Conservation (phyloP, 2,113 vertebrate species). For the Gobio gobio region DNA sequence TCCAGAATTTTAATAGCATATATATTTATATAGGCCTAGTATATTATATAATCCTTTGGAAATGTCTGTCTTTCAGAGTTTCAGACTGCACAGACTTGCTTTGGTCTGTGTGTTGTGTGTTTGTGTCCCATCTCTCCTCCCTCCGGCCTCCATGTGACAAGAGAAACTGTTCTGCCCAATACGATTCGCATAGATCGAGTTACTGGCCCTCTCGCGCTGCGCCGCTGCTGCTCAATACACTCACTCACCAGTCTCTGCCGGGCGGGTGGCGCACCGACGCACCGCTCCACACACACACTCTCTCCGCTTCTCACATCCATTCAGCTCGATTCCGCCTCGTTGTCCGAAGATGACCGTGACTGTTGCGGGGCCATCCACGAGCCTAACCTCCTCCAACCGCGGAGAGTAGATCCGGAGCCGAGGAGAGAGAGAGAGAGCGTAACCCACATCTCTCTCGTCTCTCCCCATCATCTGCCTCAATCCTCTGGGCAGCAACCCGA, state of each 20-base stretch:
- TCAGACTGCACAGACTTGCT: neutral
- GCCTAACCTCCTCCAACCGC: slow-evolving; percentile 52
- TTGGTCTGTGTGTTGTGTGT: slow-evolving; percentile 38
- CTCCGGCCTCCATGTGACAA: slow-evolving; percentile 61
- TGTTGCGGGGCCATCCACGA: slow-evolving; percentile 47
- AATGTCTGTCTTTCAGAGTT: neutral
- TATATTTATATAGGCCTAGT: too few species aligned
- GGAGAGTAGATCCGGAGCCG: slow-evolving; percentile 58
- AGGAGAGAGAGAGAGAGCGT: slow-evolving; percentile 47
- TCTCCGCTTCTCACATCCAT: slow-evolving; percentile 19
- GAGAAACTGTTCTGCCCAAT: slow-evolving; percentile 52
- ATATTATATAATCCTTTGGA: too few species aligned
- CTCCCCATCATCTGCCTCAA: slow-evolving; percentile 38
- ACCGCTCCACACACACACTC: slow-evolving; percentile 10
- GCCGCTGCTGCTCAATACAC: slow-evolving; percentile 27
- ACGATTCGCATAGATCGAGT: slow-evolving; percentile 63
- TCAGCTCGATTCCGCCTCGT: slow-evolving; percentile 37
- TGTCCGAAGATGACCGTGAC: slow-evolving; percentile 56
- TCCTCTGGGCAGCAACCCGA: slow-evolving; percentile 33
- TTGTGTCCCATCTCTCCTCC: slow-evolving; percentile 37
- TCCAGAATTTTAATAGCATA: too few species aligned
- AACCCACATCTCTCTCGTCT: slow-evolving; percentile 41
- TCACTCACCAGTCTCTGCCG: slow-evolving; percentile 27
- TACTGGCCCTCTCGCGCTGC: slow-evolving; percentile 38
- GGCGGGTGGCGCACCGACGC: slow-evolving; percentile 32